phyloP scores from a whole-genome alignment of 2,888 invertebrate species.

The Acronicta leporina region DNA sequence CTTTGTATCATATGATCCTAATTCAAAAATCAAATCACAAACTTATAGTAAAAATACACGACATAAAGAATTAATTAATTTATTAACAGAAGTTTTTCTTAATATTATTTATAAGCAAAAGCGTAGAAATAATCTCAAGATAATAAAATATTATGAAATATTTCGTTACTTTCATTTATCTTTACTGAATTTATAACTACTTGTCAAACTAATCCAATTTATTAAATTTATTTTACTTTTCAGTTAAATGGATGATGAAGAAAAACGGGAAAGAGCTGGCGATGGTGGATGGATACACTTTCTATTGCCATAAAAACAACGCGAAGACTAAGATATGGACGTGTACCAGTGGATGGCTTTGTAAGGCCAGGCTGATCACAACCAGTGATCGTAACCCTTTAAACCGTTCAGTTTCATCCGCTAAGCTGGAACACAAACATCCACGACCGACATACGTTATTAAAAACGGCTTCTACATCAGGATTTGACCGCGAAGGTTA shows the following conservation, averaged over 20 bases:
- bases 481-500: constrained; percentile 38
- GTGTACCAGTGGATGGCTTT: constrained; percentile 63
- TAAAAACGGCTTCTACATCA: constrained; percentile 54
- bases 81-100: too few species aligned
- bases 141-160: too few species aligned
- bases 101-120: too few species aligned
- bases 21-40: too few species aligned
- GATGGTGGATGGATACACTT: constrained; percentile 62
- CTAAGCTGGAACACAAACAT: constrained; percentile 83
- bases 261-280: constrained; percentile 57
- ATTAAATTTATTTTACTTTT: constrained; percentile 12
- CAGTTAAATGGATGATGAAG: constrained; percentile 53
- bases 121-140: too few species aligned
- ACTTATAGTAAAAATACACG: too few species aligned
- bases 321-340: constrained; percentile 57
- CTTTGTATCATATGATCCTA: too few species aligned
- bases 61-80: too few species aligned
- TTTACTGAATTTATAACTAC: background rate
- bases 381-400: constrained; percentile 16
- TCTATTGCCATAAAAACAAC: constrained; percentile 54
- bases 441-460: constrained; percentile 60
- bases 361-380: constrained; percentile 60
- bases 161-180: too few species aligned
- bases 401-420: constrained; percentile 31
- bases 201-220: background rate